A percentile compares a stretch with the other conserved stretches of the same genome.
Conservation (phyloP, 2,797 vertebrate genomes). For the Selene dorsalis region DNA sequence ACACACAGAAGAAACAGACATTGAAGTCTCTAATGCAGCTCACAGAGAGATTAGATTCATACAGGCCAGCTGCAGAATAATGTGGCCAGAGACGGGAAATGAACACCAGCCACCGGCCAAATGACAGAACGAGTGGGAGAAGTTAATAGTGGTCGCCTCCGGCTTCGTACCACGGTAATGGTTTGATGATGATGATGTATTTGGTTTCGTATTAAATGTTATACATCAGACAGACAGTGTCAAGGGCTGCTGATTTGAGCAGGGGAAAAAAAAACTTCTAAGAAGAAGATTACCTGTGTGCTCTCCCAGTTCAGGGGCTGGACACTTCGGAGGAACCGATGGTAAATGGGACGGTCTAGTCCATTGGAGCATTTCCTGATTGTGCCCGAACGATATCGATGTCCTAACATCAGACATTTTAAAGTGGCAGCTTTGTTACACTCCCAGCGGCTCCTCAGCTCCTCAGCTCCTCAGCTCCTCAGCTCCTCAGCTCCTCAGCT, state of each 20-base stretch:
- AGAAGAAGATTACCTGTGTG: neutral
- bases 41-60: slow-evolving; percentile 36
- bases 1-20: slow-evolving; percentile 27
- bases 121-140: slow-evolving; percentile 14
- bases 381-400: no score
- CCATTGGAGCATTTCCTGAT: no score
- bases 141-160: neutral
- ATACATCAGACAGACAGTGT: neutral
- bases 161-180: neutral
- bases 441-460: no score
- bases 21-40: slow-evolving; percentile 40
- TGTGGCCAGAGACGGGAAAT: slow-evolving; percentile 23
- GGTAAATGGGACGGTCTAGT: no score
- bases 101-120: slow-evolving; percentile 28
- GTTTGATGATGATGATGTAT: slow-evolving; percentile 30
- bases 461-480: no score
- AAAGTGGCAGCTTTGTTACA: no score
- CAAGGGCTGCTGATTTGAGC: neutral
- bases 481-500: no score
- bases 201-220: slow-evolving; percentile 12
- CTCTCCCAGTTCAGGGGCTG: no score
- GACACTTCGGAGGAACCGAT: no score
- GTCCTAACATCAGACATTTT: no score
- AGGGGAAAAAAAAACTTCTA: neutral
- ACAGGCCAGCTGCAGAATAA: slow-evolving; percentile 19